phyloP scores from a whole-genome alignment of 2,113 vertebrate species.

The Hymenochirus boettgeri region DNA sequence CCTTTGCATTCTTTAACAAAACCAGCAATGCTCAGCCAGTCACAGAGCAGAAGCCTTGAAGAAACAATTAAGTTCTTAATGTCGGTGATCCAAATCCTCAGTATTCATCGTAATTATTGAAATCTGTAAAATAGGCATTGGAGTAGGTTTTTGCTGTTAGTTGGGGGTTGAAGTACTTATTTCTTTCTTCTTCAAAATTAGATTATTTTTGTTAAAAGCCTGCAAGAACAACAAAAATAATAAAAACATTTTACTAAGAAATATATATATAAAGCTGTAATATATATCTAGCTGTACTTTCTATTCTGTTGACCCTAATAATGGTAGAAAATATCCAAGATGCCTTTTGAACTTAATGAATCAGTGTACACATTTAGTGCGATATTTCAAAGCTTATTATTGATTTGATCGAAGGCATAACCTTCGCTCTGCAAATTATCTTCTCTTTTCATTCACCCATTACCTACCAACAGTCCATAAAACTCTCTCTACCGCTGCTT shows the following conservation, averaged over 20 bases:
- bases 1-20: conserved; percentile 55
- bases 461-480: no score
- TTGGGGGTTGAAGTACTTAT: conserved; percentile 96
- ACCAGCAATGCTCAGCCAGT: conserved; percentile 50
- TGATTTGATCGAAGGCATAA: no score
- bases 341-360: no score
- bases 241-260: background rate
- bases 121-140: conserved; percentile 93
- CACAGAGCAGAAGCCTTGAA: conserved; percentile 51
- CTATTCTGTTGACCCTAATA: no score
- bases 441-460: no score
- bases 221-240: conserved; percentile 53
- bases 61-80: conserved; percentile 48
- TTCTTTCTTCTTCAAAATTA: conserved; percentile 95
- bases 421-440: no score
- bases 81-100: conserved; percentile 64
- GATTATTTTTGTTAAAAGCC: conserved; percentile 98
- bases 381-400: no score
- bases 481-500: no score
- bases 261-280: no score
- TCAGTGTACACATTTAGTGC: no score
- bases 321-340: no score
- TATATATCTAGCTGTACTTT: no score
- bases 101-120: conserved; percentile 96
- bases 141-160: conserved; percentile 92